Percentiles rank a stretch among this genome's conserved stretches.
phyloP scores from a whole-genome alignment of 2,888 invertebrate species.

The Scrobipalpa costella region DNA sequence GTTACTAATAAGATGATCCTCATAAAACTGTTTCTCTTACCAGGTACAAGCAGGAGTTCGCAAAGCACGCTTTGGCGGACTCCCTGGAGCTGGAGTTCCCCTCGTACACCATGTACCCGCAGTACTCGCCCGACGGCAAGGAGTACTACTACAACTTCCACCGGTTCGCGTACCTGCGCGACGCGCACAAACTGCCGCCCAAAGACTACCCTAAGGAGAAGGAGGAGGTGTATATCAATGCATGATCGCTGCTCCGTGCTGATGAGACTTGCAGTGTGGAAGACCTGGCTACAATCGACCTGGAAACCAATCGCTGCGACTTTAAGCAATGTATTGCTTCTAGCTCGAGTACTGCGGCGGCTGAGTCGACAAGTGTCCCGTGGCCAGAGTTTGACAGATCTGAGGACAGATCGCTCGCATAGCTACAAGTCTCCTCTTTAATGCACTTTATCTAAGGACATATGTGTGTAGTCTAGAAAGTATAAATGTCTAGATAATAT shows the following conservation, averaged over 20 bases:
- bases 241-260: conserved; percentile 48
- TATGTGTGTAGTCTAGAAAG: conserved; percentile 28
- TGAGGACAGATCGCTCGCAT: neutral
- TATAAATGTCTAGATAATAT: conserved; percentile 31
- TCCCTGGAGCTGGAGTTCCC: conserved; percentile 67
- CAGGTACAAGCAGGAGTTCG: conserved; percentile 73
- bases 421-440: neutral
- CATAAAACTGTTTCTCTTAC: neutral
- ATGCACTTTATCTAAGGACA: neutral
- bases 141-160: conserved; percentile 77
- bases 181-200: conserved; percentile 70
- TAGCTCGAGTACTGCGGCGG: too few relatives aligned
- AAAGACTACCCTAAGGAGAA: conserved; percentile 68
- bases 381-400: too few relatives aligned
- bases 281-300: too few relatives aligned
- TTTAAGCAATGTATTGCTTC: too few relatives aligned
- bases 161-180: conserved; percentile 68
- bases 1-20: too few relatives aligned
- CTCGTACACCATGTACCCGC: conserved; percentile 69
- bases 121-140: conserved; percentile 73
- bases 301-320: too few relatives aligned
- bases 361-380: too few relatives aligned
- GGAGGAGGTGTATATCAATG: conserved; percentile 71
- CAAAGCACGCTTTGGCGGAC: conserved; percentile 70
- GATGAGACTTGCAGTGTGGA: neutral